These are phyloP conservation scores for Pachycephala philippinensis DNA, from an alignment of 2,113 vertebrate genomes.

Conservation along the genomic window DNA sequence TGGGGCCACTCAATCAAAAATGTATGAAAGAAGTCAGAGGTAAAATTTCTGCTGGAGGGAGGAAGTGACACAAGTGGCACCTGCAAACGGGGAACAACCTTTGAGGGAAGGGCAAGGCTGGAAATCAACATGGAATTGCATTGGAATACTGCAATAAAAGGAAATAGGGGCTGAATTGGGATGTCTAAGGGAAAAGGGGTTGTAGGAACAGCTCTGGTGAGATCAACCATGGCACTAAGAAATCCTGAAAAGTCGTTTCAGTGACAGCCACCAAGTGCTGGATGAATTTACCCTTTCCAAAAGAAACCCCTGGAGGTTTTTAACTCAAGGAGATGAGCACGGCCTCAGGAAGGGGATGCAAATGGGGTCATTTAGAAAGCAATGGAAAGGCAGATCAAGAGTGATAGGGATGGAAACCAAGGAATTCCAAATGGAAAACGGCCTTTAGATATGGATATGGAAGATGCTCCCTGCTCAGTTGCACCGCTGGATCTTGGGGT, in stretches of 20 bases:
- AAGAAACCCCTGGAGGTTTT: background rate
- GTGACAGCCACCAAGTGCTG: background rate
- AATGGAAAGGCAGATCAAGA: background rate
- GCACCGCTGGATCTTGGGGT: background rate
- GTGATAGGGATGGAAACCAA: background rate
- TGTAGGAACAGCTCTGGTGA: background rate
- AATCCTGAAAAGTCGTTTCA: background rate
- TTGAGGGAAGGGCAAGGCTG: background rate
- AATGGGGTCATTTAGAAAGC: background rate
- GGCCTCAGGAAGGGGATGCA: background rate
- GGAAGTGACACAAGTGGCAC: background rate
- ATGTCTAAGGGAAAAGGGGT: background rate
- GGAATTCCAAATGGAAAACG: background rate
- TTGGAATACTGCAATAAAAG: background rate
- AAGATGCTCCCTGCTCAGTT: background rate
- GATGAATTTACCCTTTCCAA: background rate
- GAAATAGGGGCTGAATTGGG: background rate
- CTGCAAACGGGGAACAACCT: background rate
- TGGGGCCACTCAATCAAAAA: background rate
- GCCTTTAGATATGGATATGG: background rate
- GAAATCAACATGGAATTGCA: background rate
- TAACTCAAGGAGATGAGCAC: background rate
- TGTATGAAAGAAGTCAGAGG: background rate
- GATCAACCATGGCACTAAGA: background rate
- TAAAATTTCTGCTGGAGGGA: background rate